Percentiles rank a stretch among this genome's conserved stretches.
These are phyloP conservation scores for Neocrepidodera transversa DNA, from an alignment of 2,888 invertebrate genomes.

Conservation along the genomic window DNA sequence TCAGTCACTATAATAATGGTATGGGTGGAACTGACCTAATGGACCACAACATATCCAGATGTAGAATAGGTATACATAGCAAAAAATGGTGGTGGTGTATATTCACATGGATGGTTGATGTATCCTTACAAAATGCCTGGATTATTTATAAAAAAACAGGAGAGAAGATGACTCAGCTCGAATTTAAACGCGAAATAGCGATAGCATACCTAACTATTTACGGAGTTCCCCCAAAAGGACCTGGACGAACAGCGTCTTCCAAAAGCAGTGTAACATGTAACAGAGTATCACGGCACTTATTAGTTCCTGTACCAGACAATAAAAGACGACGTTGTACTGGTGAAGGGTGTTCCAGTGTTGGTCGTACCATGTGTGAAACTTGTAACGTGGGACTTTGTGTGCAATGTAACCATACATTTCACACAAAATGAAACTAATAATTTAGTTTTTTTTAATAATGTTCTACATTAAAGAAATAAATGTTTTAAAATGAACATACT, in stretches of 20 bases:
- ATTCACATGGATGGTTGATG: no score
- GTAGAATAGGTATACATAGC: not conserved
- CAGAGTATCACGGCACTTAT: conserved; percentile 27
- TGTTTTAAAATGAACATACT: no score
- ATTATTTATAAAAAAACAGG: not conserved
- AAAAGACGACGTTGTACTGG: no score
- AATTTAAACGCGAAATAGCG: conserved; percentile 34
- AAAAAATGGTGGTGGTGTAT: conserved; percentile 29
- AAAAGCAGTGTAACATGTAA: conserved; percentile 10
- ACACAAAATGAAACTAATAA: no score
- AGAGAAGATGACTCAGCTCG: conserved; percentile 11
- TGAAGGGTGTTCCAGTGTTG: no score
- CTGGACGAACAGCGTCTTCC: conserved; percentile 19
- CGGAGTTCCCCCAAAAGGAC: conserved; percentile 18
- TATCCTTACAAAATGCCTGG: conserved; percentile 11
- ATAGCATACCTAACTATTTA: conserved; percentile 26
- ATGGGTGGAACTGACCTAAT: no score
- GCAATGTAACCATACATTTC: no score
- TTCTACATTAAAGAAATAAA: no score
- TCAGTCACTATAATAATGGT: conserved; percentile 2
- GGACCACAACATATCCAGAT: conserved; percentile 4
- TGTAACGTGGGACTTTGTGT: no score
- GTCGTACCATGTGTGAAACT: no score
- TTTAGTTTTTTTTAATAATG: no score
- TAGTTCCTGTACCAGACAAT: conserved; percentile 8